These are phyloP conservation scores for Apostichopus japonicus DNA, from an alignment of 35 echinoderm and acorn worm genomes.

Conservation along the genomic window DNA sequence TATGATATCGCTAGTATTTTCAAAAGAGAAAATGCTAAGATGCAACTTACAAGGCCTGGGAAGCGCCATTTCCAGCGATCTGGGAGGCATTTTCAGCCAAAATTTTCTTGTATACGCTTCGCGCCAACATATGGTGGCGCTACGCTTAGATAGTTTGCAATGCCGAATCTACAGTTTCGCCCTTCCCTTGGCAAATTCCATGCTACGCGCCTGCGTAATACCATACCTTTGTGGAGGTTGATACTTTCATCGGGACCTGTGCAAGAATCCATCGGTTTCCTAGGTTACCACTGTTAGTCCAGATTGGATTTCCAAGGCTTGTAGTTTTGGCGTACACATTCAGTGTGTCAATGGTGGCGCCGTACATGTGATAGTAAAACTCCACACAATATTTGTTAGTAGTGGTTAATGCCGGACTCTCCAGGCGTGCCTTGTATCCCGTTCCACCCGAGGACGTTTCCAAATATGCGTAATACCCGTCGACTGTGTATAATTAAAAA, in stretches of 20 bases:
- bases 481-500: neutral
- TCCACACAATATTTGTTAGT: constrained; percentile 56
- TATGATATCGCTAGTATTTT: too few relatives aligned
- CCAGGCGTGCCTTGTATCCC: constrained; percentile 33
- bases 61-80: too few relatives aligned
- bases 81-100: too few relatives aligned
- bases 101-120: too few relatives aligned
- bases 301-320: constrained; percentile 21
- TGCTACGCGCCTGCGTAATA: neutral
- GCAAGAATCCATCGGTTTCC: constrained; percentile 47
- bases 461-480: constrained; percentile 47
- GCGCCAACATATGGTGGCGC: too few relatives aligned
- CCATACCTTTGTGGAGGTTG: neutral
- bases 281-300: constrained; percentile 45
- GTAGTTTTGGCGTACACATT: constrained; percentile 66
- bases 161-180: neutral
- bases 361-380: constrained; percentile 94
- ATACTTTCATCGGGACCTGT: constrained; percentile 41
- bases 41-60: too few relatives aligned
- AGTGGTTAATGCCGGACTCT: neutral
- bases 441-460: constrained; percentile 8
- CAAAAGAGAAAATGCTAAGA: too few relatives aligned
- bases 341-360: constrained; percentile 68
- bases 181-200: neutral
- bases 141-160: too few relatives aligned